Evolutionary conservation across 2,113 vertebrate genomes (phyloP).

Genomic region (Hystrix brachyura): DNA sequence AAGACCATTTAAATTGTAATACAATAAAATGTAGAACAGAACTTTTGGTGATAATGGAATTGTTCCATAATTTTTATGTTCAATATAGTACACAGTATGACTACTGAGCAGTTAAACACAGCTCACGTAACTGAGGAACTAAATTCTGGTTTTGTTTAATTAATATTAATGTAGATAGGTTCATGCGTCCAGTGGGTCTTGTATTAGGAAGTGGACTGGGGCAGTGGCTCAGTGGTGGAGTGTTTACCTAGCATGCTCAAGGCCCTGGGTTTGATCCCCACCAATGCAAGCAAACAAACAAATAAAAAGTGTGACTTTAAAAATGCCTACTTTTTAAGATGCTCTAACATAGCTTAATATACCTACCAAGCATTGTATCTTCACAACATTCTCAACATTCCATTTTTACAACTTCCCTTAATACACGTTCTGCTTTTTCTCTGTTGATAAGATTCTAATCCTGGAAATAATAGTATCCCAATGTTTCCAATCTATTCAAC

Average conservation of each 20-base stretch:
- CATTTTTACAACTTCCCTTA: not conserved
- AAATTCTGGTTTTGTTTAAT: not conserved
- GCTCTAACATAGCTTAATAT: not conserved
- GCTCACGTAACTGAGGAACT: not conserved
- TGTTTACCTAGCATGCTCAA: not conserved
- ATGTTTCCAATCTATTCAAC: not conserved
- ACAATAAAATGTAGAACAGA: fast-evolving
- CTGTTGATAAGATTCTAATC: not conserved
- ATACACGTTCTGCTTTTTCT: not conserved
- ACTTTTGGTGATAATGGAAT: not conserved
- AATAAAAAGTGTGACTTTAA: not conserved
- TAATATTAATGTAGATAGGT: not conserved
- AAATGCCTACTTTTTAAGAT: not conserved
- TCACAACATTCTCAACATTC: not conserved
- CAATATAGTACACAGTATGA: not conserved
- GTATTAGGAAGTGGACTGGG: not conserved
- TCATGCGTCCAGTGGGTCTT: not conserved
- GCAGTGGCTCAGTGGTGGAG: too few relatives aligned
- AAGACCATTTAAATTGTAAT: not conserved
- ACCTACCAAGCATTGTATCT: not conserved
- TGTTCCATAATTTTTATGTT: not conserved
- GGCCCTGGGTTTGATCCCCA: not conserved
- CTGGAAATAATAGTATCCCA: not conserved
- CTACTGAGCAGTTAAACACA: not conserved
- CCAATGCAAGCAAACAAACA: not conserved